Evolutionary conservation across 30 jellyfish, hydroid and myxozoan species (phyloP).

Genomic region (Hydractinia symbiolongicarpus): DNA sequence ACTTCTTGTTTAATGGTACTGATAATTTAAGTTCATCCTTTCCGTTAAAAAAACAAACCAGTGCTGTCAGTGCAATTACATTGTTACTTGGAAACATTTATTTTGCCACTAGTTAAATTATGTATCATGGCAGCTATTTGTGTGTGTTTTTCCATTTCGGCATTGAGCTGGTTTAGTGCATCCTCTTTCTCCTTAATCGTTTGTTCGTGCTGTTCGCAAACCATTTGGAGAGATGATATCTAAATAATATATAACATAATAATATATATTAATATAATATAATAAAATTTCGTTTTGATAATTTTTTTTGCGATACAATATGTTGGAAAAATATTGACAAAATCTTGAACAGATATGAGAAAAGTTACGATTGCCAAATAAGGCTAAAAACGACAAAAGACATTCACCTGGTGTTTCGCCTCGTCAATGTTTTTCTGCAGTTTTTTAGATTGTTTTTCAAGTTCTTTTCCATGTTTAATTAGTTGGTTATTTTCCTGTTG

Average conservation of each 20-base stretch:
- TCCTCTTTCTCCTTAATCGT: slow-evolving; percentile 49
- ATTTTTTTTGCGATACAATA: too few species aligned
- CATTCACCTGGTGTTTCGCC: slow-evolving; percentile 29
- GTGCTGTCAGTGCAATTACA: neutral
- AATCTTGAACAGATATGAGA: too few species aligned
- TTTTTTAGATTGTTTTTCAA: slow-evolving; percentile 31
- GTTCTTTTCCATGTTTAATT: slow-evolving; percentile 6
- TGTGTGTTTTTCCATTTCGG: slow-evolving; percentile 79
- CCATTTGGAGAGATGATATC: slow-evolving; percentile 52
- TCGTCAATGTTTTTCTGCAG: slow-evolving; percentile 35
- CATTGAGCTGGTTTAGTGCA: slow-evolving; percentile 35
- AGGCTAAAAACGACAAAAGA: neutral
- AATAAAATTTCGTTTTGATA: too few species aligned
- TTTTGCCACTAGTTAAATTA: slow-evolving; percentile 75
- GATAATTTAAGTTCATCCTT: too few species aligned
- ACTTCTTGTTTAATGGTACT: too few species aligned
- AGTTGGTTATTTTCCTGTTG: slow-evolving; percentile 25
- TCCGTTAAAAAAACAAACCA: too few species aligned
- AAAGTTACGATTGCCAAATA: too few species aligned
- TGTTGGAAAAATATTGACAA: too few species aligned
- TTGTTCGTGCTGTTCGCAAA: slow-evolving; percentile 56
- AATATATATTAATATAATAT: neutral
- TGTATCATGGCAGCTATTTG: slow-evolving; percentile 96
- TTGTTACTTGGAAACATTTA: slow-evolving; percentile 24
- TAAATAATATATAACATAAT: slow-evolving; percentile 1